Evolutionary conservation across 2,797 vertebrate genomes (phyloP).

Genomic region (Anabacerthia variegaticeps): DNA sequence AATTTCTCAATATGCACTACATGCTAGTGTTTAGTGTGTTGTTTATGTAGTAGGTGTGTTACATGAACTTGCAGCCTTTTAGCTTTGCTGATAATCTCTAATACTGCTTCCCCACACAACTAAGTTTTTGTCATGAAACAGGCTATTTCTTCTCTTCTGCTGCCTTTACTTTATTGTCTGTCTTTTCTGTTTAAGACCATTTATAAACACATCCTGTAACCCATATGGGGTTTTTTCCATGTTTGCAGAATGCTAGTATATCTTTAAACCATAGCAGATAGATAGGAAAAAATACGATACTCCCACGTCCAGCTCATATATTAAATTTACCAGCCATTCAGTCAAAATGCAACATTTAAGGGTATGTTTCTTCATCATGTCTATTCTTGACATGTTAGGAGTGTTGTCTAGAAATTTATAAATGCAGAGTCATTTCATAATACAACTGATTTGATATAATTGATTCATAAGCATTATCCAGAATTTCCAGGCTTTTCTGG

Average conservation of each 20-base stretch:
- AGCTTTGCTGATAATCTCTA: background rate
- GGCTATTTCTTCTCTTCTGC: background rate
- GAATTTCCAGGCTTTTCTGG: background rate
- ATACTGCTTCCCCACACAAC: background rate
- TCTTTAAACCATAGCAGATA: background rate
- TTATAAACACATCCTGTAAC: background rate
- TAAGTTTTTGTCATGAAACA: background rate
- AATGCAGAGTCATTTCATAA: background rate
- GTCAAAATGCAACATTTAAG: background rate
- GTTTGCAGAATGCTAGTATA: background rate
- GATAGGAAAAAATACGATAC: background rate
- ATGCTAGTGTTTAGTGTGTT: background rate
- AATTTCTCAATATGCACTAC: background rate
- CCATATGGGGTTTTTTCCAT: background rate
- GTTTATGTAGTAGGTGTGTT: background rate
- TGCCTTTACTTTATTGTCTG: background rate
- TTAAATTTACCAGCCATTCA: background rate
- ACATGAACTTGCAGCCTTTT: background rate
- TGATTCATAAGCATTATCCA: background rate
- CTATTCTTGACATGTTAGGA: no score
- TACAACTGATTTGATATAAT: background rate
- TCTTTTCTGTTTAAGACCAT: background rate
- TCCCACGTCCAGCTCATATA: background rate
- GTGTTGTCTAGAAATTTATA: no score
- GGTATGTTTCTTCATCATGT: background rate